phyloP scores from a whole-genome alignment of 2,888 invertebrate genomes.

The Amphimallon solstitiale region DNA sequence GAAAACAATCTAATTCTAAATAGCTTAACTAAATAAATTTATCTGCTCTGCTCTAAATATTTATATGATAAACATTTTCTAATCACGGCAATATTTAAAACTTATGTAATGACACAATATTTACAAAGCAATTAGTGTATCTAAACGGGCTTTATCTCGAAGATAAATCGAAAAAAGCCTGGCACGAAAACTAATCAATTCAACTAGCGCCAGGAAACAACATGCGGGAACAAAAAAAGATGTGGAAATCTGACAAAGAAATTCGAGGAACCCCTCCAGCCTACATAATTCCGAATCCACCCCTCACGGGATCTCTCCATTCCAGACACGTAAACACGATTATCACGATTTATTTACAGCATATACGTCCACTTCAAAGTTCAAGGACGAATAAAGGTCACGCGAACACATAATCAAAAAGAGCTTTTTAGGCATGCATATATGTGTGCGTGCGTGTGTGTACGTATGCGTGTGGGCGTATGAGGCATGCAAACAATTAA shows the following conservation, averaged over 20 bases:
- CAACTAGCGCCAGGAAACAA: background rate
- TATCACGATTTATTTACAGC: slow-evolving; percentile 31
- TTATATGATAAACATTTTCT: too few relatives aligned
- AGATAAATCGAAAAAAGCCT: background rate
- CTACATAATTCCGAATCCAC: slow-evolving; percentile 21
- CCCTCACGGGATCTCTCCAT: slow-evolving; percentile 12
- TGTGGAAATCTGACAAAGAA: slow-evolving; percentile 22
- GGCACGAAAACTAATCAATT: background rate
- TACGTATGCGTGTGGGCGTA: background rate
- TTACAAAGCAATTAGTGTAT: background rate
- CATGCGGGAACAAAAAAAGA: background rate
- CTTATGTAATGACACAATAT: too few relatives aligned
- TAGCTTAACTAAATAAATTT: too few relatives aligned
- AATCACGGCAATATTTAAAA: too few relatives aligned
- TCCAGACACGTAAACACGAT: slow-evolving; percentile 33
- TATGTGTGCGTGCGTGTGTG: background rate
- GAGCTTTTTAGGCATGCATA: background rate
- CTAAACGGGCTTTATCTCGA: background rate
- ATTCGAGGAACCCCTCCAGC: slow-evolving; percentile 13
- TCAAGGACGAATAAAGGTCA: slow-evolving; percentile 28
- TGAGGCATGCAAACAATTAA: slow-evolving; percentile 20
- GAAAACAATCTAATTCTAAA: too few relatives aligned
- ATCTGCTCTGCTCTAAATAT: too few relatives aligned
- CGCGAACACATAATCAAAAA: background rate
- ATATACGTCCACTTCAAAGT: slow-evolving; percentile 28